Base-by-base conservation (phyloP, 2,113 vertebrate genomes). In the Cavia aperea region DNA sequence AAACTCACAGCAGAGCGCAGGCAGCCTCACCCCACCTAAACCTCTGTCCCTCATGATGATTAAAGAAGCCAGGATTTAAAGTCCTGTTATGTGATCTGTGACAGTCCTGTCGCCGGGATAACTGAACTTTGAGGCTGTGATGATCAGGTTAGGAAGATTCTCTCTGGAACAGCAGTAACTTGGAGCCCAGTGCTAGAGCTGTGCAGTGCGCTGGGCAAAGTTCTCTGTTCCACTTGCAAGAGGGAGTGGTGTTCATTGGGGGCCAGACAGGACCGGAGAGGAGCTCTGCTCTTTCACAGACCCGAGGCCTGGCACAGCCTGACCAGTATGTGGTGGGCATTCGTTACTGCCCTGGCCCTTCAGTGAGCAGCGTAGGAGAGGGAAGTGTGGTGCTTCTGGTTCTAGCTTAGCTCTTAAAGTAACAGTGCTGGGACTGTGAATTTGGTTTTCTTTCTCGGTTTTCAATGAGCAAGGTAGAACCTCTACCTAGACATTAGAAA, bases 31-130 rank as follows among this genome's bases (percentile, higher is more conserved):
- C 26, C n/a, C 70, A 12, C 24, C 60, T 8, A 43, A 89, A 89
- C 1, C 8, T 5, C 33, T 66, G 24, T 85, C 81, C 93, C 36
- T 23, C n/a, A 33, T 62, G 54, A 86, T 65, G 58, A 43, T 5
- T 62, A 31, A 81, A 81, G 77, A 90, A 83, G 58, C 1, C 4
- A 68, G 62, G 60, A 60, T 36, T 51, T 65, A 77, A 94, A 81
- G 43, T 21, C 78, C 81, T 65, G 36, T 73, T 95, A 92, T 73
- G 51, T 86, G 51, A 88, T 49, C 39, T 72, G 77, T 77, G 79
- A 8, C 79, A 54, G 78, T 56, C 63, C 26, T 51, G 21, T 66
- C 60, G 14, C 29, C 39, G 72, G 68, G 95, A 86, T 0, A 3
- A 73, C 0, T 43, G 68, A 73, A n/a, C 68, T 91, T 86, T 62